Evolutionary conservation across 2,888 invertebrate genomes (phyloP).

Genomic region (Morpho helenor): DNA sequence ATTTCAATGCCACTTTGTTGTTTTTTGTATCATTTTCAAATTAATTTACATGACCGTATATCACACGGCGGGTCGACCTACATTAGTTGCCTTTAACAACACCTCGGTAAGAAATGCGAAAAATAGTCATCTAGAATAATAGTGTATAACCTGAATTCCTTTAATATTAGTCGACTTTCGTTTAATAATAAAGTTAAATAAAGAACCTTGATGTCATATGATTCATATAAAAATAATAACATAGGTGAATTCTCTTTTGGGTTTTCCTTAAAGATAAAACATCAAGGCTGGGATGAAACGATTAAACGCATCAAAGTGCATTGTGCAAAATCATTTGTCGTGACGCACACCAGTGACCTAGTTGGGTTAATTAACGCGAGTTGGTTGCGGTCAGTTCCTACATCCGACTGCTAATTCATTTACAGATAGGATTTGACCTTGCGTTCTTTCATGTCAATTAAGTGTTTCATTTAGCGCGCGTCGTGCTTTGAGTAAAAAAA

Average conservation of each 20-base stretch:
- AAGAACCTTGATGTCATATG: neutral
- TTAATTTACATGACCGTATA: too few relatives aligned
- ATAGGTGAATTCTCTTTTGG: neutral
- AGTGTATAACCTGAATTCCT: too few relatives aligned
- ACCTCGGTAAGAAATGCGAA: too few relatives aligned
- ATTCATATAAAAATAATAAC: conserved; percentile 2
- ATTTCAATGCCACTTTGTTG: too few relatives aligned
- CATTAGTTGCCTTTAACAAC: too few relatives aligned
- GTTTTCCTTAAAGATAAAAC: conserved; percentile 12
- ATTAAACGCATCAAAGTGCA: conserved; percentile 8
- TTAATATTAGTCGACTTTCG: too few relatives aligned
- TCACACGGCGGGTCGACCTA: too few relatives aligned
- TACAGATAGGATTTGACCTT: conserved; percentile 13
- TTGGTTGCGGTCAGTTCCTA: conserved; percentile 8
- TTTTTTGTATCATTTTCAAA: too few relatives aligned
- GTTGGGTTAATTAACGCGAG: conserved; percentile 15
- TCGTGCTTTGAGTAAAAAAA: too few relatives aligned
- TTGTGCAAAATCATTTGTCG: conserved; percentile 2
- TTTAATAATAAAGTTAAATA: neutral
- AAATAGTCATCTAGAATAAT: too few relatives aligned
- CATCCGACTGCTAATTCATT: conserved; percentile 15
- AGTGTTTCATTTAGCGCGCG: neutral
- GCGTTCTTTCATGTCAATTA: neutral
- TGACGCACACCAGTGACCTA: conserved; percentile 19
- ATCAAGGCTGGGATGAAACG: conserved; percentile 6